Percentiles rank a stretch among this genome's conserved stretches.
phyloP scores from a whole-genome alignment of 2,888 invertebrate genomes.

The Trachelus stipa region DNA sequence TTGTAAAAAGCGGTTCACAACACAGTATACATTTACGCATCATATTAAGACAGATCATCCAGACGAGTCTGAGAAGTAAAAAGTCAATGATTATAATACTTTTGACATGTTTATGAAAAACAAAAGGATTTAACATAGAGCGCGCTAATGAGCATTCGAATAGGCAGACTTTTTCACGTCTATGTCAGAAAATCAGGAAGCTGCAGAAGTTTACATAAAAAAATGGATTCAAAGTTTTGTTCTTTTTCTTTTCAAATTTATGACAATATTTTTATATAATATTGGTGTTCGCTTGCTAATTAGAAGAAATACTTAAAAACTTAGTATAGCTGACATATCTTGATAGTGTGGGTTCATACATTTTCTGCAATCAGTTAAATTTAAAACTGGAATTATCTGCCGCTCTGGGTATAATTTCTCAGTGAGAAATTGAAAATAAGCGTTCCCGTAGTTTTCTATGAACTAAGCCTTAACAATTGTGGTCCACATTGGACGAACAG shows the following conservation, averaged over 20 bases:
- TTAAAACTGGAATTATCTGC: background rate
- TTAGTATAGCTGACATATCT: background rate
- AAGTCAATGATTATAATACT: slow-evolving; percentile 1
- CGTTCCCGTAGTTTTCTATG: slow-evolving; percentile 14
- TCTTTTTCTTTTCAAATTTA: background rate
- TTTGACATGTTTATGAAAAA: background rate
- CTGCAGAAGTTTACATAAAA: background rate
- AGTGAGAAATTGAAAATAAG: background rate
- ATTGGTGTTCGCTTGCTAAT: background rate
- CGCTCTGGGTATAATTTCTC: background rate
- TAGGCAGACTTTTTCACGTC: background rate
- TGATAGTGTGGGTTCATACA: background rate
- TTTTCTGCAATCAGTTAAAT: background rate
- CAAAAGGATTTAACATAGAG: background rate
- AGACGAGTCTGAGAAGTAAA: slow-evolving; percentile 54
- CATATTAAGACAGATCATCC: slow-evolving; percentile 57
- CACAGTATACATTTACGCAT: slow-evolving; percentile 55
- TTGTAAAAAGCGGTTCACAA: slow-evolving; percentile 57
- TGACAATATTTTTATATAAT: background rate
- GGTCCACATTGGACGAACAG: background rate
- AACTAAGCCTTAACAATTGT: slow-evolving; percentile 21
- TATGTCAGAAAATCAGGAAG: background rate
- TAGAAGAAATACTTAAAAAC: background rate
- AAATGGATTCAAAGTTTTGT: background rate
- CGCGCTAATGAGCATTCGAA: background rate